Base-by-base conservation (phyloP, 2,888 invertebrate genomes). In the Drosophila crucigera region DNA sequence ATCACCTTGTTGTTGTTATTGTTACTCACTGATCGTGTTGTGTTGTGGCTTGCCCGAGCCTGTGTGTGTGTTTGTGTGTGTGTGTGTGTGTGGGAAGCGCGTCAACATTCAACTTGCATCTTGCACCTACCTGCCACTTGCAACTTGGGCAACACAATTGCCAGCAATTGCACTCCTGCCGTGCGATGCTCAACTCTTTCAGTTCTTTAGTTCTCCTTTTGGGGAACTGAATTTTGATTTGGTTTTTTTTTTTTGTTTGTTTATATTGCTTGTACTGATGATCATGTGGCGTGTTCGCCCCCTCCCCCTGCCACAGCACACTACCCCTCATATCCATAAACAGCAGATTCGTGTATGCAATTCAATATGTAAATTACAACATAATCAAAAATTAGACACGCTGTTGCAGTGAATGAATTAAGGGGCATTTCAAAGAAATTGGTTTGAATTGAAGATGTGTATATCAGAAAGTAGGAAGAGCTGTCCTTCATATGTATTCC, bases 311-410 rank as follows among this genome's bases (percentile, higher is more conserved):
- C 41, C n/a, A 22, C 22, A 43, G 41, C 11, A 11, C 41, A 47
- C 3, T 11, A 33, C 47, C 25, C 9, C 49, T 49, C 16, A n/a
- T 22, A 14, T 31, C 47, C 33, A 16, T n/a, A 43, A 28, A 1
- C 64, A 73, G 54, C 19, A 31, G 59, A 47, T 71, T 82, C 82
- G 86, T 83, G 84, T 83, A 74, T 65, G 66, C 65, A 85, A 91
- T 87, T 88, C 87, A 76, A 90, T 91, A 89, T 88, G 90, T 89
- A 90, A 86, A 91, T 91, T 91, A 86, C 84, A 83, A 85, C 81
- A 85, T 83, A 91, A 91, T 91, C 91, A 91, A 88, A 88, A 90
- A 91, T 91, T 91, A 83, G 91, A 89, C 77, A 84, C 78, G 89
- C 84, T 78, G 78, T 68, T 60, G 55, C 49, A 61, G 61, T 52